Base-by-base conservation (phyloP, 2,888 invertebrate species). In the Acrobasis consociella region DNA sequence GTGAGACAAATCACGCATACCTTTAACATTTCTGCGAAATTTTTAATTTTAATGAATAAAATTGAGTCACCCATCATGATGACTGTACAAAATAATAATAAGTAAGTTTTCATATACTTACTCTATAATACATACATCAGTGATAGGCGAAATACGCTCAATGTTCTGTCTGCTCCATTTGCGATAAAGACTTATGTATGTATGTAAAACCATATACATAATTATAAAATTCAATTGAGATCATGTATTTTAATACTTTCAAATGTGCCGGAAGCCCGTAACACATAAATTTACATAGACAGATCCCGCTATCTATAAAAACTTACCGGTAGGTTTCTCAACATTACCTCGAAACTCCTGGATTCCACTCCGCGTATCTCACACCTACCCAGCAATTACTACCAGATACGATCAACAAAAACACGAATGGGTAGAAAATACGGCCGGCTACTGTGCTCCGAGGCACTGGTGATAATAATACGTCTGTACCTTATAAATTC, bases 331-430 rank as follows among this genome's bases (percentile, higher is more conserved):
- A 46, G 46, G 2, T 10, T 46, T 46, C 11, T 46, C 11, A 13
- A 42, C 7, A 11, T n/a, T 13, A 11, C 56, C 2, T 46, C 11
- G 11, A 10, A 13, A 11, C 46, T 13, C 11, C 56, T 22, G 42
- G 22, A 56, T 42, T 42, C 56, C 56, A 31, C 9, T 17, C 42
- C 17, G 56, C 56, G 39, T 55, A 39, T 56, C 22, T 17, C 56
- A 56, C 55, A 56, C 38, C 56, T 13, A 67, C 50, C 70, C 64
- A 60, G 67, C 66, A 67, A 73, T 74, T 74, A 73, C 52, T 37
- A 16, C 55, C 49, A 67, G 69, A 71, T 68, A 66, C 63, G 55
- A 66, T 69, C 69, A 66, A 68, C 67, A 73, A 72, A 73, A 72
- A 72, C 69, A 66, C 64, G 66, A 69, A 69, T 65, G 67, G 65